Conservation (phyloP, 2,888 invertebrate species). For the Allygus modestus region DNA sequence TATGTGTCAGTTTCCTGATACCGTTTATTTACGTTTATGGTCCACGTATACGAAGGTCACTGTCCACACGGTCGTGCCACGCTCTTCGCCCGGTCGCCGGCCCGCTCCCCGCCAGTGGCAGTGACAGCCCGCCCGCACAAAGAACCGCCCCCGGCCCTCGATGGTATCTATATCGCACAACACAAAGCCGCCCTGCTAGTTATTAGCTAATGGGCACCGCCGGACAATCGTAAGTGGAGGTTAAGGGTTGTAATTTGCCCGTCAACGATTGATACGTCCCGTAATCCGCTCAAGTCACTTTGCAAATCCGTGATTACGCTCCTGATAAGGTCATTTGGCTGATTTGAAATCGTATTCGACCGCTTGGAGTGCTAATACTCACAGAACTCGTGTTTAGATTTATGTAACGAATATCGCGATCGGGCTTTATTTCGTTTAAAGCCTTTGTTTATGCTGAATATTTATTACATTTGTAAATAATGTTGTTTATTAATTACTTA, state of each 20-base stretch:
- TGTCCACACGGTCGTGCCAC: no score
- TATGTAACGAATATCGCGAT: not conserved
- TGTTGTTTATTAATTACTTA: no score
- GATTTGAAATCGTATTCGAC: slow-evolving; percentile 26
- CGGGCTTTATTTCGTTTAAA: no score
- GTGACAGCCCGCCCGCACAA: slow-evolving; percentile 36
- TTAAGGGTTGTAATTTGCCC: slow-evolving; percentile 55
- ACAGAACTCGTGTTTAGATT: not conserved
- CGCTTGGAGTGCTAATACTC: not conserved
- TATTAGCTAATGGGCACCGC: slow-evolving; percentile 48
- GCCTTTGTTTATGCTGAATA: no score
- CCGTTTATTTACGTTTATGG: no score
- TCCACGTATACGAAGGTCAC: no score
- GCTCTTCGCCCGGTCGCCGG: not conserved
- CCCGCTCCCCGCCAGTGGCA: not conserved
- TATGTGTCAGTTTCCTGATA: no score
- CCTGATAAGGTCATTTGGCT: slow-evolving; percentile 35
- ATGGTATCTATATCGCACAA: slow-evolving; percentile 37
- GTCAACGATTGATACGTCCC: slow-evolving; percentile 39
- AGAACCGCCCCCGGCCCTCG: slow-evolving; percentile 29
- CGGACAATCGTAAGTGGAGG: slow-evolving; percentile 51
- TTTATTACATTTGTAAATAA: no score
- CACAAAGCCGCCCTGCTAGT: slow-evolving; percentile 43
- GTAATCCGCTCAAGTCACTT: slow-evolving; percentile 44
- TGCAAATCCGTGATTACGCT: slow-evolving; percentile 27